phyloP scores from a whole-genome alignment of 2,888 invertebrate genomes.

The Selenia dentaria region DNA sequence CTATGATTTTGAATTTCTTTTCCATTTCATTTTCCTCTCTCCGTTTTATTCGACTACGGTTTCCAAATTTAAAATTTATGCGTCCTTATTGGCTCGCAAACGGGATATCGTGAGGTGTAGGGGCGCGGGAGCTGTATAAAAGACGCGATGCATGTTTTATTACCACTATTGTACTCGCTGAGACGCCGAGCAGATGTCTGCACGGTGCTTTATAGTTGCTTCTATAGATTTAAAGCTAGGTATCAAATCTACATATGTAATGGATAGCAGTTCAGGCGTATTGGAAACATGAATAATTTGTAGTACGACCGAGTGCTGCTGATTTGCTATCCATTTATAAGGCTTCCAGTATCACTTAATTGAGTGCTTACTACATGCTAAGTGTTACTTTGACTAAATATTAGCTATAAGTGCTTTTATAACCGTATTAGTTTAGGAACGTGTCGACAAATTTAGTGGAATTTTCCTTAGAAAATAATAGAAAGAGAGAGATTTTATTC shows the following conservation, averaged over 20 bases:
- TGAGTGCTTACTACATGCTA: background rate
- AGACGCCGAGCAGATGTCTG: slow-evolving; percentile 61
- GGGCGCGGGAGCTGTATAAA: slow-evolving; percentile 48
- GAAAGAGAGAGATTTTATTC: no score
- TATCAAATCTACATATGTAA: slow-evolving; percentile 71
- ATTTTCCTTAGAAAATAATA: no score
- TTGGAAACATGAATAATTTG: slow-evolving; percentile 31
- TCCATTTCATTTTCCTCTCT: no score
- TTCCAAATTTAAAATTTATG: slow-evolving; percentile 60
- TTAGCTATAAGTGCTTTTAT: no score
- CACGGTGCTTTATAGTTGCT: slow-evolving; percentile 45
- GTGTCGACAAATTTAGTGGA: no score
- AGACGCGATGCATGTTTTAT: slow-evolving; percentile 64
- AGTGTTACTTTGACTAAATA: no score
- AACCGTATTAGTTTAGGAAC: no score
- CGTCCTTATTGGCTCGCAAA: slow-evolving; percentile 53
- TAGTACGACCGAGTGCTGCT: slow-evolving; percentile 16
- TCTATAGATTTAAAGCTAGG: slow-evolving; percentile 13
- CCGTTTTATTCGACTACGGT: no score
- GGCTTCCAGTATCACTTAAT: background rate
- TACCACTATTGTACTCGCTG: slow-evolving; percentile 57
- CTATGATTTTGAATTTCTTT: no score
- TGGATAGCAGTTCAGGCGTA: slow-evolving; percentile 58
- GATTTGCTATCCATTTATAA: slow-evolving; percentile 10
- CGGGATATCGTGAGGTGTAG: slow-evolving; percentile 27